Conservation (phyloP, 2,797 vertebrate species). For the Sebastes jordani region DNA sequence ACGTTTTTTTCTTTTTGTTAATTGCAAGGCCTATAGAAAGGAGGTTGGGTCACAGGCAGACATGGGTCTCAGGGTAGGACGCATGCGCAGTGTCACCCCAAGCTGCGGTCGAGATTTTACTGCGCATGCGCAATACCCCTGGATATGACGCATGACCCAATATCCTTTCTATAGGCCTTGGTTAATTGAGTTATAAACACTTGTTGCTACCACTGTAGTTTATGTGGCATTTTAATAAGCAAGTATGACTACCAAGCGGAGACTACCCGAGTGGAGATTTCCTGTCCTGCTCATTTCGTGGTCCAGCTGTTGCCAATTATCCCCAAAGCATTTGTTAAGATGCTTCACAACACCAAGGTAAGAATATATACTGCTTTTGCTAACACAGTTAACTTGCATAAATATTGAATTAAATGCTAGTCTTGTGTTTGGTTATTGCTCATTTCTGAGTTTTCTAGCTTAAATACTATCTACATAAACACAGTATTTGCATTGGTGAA, state of each 20-base stretch:
- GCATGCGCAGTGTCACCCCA: no score
- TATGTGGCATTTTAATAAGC: not conserved
- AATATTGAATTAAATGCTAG: not conserved
- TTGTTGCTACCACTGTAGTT: not conserved
- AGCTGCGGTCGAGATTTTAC: accelerated
- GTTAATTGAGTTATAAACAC: not conserved
- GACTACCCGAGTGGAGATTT: no score
- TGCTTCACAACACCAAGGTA: not conserved
- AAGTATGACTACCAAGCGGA: not conserved
- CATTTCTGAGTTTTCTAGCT: not conserved
- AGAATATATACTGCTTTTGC: not conserved
- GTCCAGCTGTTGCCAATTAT: not conserved
- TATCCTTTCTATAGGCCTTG: no score
- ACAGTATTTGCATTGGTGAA: not conserved
- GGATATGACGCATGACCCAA: no score
- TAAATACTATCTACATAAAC: not conserved
- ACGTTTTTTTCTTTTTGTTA: not conserved
- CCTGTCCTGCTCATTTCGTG: not conserved
- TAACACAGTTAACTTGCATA: not conserved
- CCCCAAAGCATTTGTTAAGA: not conserved
- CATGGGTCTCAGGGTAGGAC: accelerated
- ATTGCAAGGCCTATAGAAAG: not conserved
- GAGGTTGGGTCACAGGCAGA: no score
- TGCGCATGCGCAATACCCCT: no score
- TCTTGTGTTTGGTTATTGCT: not conserved